phyloP scores from a whole-genome alignment of 92 coral and sea anemone species.

The Desmophyllum pertusum region DNA sequence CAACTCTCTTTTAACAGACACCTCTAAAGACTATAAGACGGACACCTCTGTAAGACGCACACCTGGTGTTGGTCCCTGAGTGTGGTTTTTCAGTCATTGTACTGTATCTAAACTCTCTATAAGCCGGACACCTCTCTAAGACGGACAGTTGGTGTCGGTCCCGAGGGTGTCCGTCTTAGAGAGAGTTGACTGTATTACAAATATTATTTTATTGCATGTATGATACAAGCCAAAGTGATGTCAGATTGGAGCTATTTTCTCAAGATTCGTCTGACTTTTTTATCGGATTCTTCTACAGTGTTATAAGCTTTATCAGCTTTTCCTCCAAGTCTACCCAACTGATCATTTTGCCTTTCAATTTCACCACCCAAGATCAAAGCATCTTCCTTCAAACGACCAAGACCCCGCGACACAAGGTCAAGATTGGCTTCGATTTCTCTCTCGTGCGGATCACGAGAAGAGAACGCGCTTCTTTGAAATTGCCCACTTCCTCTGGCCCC shows the following conservation, averaged over 20 bases:
- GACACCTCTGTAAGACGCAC: no score
- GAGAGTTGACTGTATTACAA: no score
- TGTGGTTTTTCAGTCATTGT: no score
- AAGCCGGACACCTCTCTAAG: no score
- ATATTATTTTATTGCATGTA: no score
- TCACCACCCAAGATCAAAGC: slow-evolving; percentile 87
- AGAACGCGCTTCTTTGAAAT: slow-evolving; percentile 34
- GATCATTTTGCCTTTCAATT: slow-evolving; percentile 83
- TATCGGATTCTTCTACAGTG: slow-evolving; percentile 63
- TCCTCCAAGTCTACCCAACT: slow-evolving; percentile 69
- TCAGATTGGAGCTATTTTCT: slow-evolving; percentile 51
- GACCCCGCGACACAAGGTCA: slow-evolving; percentile 77
- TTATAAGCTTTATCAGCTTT: slow-evolving; percentile 73
- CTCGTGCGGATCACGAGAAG: slow-evolving; percentile 71
- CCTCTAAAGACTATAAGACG: no score
- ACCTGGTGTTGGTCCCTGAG: no score
- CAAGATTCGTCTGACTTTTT: slow-evolving; percentile 72
- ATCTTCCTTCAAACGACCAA: slow-evolving; percentile 82
- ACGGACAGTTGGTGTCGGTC: no score
- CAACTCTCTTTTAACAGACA: no score
- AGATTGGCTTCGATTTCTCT: slow-evolving; percentile 77
- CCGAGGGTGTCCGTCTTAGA: no score
- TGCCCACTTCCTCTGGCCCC: slow-evolving; percentile 41
- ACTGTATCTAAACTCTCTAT: no score
- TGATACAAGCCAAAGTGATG: no score